Base-by-base conservation (phyloP, 2,797 vertebrate genomes). In the Sarcophilus harrisii region DNA sequence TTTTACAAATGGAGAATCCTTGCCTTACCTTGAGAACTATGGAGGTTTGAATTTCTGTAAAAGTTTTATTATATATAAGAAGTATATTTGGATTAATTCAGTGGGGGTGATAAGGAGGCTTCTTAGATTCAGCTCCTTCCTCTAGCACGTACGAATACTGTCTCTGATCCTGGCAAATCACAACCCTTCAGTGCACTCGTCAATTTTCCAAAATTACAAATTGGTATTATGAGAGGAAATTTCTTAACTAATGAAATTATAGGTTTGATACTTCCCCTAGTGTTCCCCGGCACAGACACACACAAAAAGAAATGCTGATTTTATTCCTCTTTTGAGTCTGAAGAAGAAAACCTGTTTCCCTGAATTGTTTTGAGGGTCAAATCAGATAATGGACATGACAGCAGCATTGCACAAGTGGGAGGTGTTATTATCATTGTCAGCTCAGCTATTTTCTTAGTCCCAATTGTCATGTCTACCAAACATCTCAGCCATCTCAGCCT, bases 341-440 rank as follows among this genome's bases (percentile, higher is more conserved):
- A 66, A 66, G 32, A 29, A 73, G 90, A 57, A 58, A 96, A 95
- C 55, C n/a, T 57, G 62, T 45, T 94, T 96, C 92, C 24, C 81
- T 89, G 90, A 62, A 49, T 91, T 93, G 90, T 90, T 57, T 57
- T 49, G 49, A 95, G 58, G n/a, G 93, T 94, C 90, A 94, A 91
- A 94, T 55, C 52, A 96, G n/a, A 95, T 49, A 93, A 93, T 30
- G 54, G 62, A 73, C 93, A 90, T 93, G 95, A 38, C 12, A 95
- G 93, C n/a, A 92, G 54, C 93, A 93, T 57, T 58, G 57, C 58
- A 54, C 12, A 62, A 58, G 28, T 27, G 73, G 73, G 73, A 87
- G 38, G 73, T 27, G 73, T 3, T 11, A 81, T 45, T 45, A 3
- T 24, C n/a, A 1, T 27, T 5, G 21, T 11, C 38, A 27, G 21